Evolutionary conservation across 2,797 vertebrate genomes (phyloP), one percentile per base, ranked within the genome.

Genomic region (Lophius americanus): DNA sequence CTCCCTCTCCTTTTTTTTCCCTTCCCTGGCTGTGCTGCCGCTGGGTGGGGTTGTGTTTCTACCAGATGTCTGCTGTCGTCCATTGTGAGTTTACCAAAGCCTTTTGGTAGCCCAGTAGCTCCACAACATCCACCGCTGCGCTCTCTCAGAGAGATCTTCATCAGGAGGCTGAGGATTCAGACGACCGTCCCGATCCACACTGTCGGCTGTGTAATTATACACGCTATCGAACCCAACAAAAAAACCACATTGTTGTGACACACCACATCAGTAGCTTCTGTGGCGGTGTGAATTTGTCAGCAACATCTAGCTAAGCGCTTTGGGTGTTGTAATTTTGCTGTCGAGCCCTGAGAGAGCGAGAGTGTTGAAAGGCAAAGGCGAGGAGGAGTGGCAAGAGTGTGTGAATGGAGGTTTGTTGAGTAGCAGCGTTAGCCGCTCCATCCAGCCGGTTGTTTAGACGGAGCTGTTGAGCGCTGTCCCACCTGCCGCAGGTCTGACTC

Each of bases 51-150:
- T 90, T 89, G 85, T 88, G 78, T 84, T 85, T 73, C 78, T 84
- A 60, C 81, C 88, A 88, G 86, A 88, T 88, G 84, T 86, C 84
- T 89, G 90, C 81, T 91, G 86, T 78, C 89, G 85, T 89, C 77
- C 75, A 52, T 62, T 83, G 77, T 78, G 83, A 81, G 76, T 84
- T 80, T 63, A 81, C 85, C 86, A 83, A 90, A 88, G 85, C 83
- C 80, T 89, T 71, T 84, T 87, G 86, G 86, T 90, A 50, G 81
- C 81, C 83, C 85, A 82, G 85, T 88, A 84, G 87, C 89, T 85
- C 81, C 83, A 74, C 68, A 82, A 76, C 77, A 79, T 80, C 75
- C 75, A 69, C 68, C 50, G 64, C 56, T 78, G 72, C 78, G 79
- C 79, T 80, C 74, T 73, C 61, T 79, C 55, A 51, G 65, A 74